Conservation (phyloP, 2,113 vertebrate genomes). For the Saccopteryx bilineata region DNA sequence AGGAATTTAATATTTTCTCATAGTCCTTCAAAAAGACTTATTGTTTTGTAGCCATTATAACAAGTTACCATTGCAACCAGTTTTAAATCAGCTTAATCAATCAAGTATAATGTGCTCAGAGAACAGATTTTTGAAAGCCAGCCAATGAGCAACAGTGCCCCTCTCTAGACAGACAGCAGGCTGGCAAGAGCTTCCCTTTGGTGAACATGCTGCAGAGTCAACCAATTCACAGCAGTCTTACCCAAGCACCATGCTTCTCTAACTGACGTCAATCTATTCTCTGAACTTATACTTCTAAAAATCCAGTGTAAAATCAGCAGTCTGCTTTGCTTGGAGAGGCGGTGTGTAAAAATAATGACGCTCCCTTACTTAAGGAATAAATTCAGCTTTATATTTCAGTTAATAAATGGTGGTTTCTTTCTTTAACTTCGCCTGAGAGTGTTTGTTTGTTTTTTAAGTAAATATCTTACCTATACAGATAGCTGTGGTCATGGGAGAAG, state of each 20-base stretch:
- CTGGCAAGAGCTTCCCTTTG: slow-evolving; percentile 2
- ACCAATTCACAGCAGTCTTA: not conserved
- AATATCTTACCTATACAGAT: not conserved
- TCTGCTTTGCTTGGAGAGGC: not conserved
- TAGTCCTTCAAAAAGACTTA: slow-evolving; percentile 21
- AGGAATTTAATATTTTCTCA: slow-evolving; percentile 36
- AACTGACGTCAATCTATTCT: not conserved
- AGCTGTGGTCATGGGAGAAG: not conserved
- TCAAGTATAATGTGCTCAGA: slow-evolving; percentile 16
- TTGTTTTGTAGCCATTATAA: slow-evolving; percentile 45
- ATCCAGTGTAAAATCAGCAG: not conserved
- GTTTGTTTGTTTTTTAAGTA: not conserved
- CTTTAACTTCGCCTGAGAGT: not conserved
- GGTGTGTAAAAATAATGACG: not conserved
- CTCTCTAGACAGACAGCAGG: slow-evolving; percentile 18
- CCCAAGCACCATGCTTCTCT: not conserved
- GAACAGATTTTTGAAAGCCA: slow-evolving; percentile 53
- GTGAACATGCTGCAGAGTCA: not conserved
- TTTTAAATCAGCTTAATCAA: slow-evolving; percentile 40
- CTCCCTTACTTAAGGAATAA: not conserved
- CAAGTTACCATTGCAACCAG: slow-evolving; percentile 6
- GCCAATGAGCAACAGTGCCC: not conserved
- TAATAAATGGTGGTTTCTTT: not conserved
- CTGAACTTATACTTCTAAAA: slow-evolving; percentile 37
- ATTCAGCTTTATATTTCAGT: slow-evolving; percentile 21